A percentile compares a stretch with the other conserved stretches of the same genome.
Conservation (phyloP, 2,888 invertebrate species). For the Habroteleia sp. region DNA sequence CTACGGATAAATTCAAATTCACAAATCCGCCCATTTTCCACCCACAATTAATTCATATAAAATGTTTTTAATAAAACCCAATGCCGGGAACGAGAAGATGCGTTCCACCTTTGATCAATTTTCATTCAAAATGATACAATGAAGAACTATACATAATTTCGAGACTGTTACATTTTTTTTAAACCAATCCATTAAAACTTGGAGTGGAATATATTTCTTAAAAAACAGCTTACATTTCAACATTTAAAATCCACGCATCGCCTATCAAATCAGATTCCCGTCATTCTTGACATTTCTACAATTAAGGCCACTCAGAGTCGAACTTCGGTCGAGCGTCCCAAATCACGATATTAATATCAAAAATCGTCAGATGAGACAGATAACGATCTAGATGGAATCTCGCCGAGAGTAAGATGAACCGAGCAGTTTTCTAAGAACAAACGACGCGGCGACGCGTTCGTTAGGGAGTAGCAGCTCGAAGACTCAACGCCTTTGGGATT, state of each 20-base stretch:
- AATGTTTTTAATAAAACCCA: no score
- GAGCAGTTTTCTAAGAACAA: slow-evolving; percentile 54
- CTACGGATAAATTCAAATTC: slow-evolving; percentile 7
- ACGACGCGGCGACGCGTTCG: slow-evolving; percentile 54
- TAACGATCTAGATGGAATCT: slow-evolving; percentile 39
- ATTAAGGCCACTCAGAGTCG: slow-evolving; percentile 14
- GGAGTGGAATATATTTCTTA: slow-evolving; percentile 8
- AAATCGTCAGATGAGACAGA: slow-evolving; percentile 43
- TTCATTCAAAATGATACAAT: slow-evolving; percentile 10
- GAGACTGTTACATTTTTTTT: slow-evolving; percentile 32
- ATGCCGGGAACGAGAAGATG: slow-evolving; percentile 2
- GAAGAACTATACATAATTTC: slow-evolving; percentile 11
- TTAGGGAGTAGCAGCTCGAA: slow-evolving; percentile 53
- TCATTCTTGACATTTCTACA: slow-evolving; percentile 47
- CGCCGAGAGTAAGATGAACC: slow-evolving; percentile 40
- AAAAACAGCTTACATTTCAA: slow-evolving; percentile 14
- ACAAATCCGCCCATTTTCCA: slow-evolving; percentile 9
- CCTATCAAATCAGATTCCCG: slow-evolving; percentile 34
- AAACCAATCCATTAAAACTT: slow-evolving; percentile 33
- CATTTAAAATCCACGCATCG: slow-evolving; percentile 23
- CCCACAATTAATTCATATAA: no score
- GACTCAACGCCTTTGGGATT: slow-evolving; percentile 62
- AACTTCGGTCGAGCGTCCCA: slow-evolving; percentile 8
- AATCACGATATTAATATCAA: slow-evolving; percentile 54
- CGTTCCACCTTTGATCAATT: slow-evolving; percentile 26